Base-by-base conservation (phyloP, 2,797 vertebrate genomes). In the Dromococcyx pavoninus region DNA sequence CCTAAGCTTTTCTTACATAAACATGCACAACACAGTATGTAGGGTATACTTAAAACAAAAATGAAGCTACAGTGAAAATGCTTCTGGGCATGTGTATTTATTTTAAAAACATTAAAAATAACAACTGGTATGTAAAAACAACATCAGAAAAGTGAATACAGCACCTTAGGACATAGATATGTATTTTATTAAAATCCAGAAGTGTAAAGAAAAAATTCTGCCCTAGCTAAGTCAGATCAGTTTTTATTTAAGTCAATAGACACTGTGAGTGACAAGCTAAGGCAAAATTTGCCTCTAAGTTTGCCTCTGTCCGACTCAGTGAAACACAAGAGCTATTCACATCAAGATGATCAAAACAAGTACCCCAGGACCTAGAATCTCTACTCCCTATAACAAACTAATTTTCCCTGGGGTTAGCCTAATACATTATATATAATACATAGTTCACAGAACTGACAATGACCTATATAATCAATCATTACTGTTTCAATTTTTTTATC, bases 381-480 rank as follows among this genome's bases (percentile, higher is more conserved):
- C 24, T 86, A 57, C 43, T 92, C 41, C 65, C 24, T 43, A 76
- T 92, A 75, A 88, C 53, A 71, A 80, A 50, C 13, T 35, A 15
- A 28, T 86, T 86, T 87, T 93, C 85, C 75, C 89, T 83, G 67
- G 66, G 82, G 50, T 91, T 91, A 78, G 32, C 33, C 57, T 88
- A 72, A 90, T 79, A 44, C 60, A 53, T 90, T 72, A 82, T 73
- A 50, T 51, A 66, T 88, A 92, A 60, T 35, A 61, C 37, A 32
- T 15, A 71, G 28, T 51, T 86, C 61, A 83, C 48, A 86, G 57
- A 79, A 61, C 64, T 57, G 32, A 71, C 81, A 74, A 39, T 93
- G 91, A 88, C 89, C 89, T 89, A 94, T 44, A 86, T 94, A 89
- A 94, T 89, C 87, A 91, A 91, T 92, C 91, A 61, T 51, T 74